Evolutionary conservation across 2,888 invertebrate genomes (phyloP), one percentile per base, ranked within the genome.

Genomic region (Drosophila mimetica): DNA sequence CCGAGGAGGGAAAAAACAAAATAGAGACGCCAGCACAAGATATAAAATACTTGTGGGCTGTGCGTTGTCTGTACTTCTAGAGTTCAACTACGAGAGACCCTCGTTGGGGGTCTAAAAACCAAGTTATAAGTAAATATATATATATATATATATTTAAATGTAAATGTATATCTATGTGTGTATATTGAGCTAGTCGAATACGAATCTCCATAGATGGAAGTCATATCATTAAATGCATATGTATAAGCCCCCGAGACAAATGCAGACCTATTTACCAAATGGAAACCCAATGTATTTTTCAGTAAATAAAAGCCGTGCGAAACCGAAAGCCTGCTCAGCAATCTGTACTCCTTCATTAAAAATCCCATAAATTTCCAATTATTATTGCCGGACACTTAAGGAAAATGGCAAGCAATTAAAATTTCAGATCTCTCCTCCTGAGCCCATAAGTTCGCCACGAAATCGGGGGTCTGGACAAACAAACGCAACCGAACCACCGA

Each of bases 191-290:
- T 64, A 64, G 63, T 64, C 52, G 47, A 73, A 72, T 37, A 47
- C 58, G 14, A 53, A 46, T 65, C 41, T 60, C 57, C 46, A 47
- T 64, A 75, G 73, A 71, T 83, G 71, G 50, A 86, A 81, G 63
- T 72, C 81, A 86, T 81, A 82, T 84, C 82, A 82, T 84, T 63
- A 39, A 80, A 83, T 83, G 80, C 81, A 81, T 86, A 86, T 82
- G 78, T 84, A 59, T 77, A 58, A 69, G 65, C 50, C 50, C 63
- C 42, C 11, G 14, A 53, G 25, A 58, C 55, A 55, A 55, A 70
- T 61, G 59, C 70, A 64, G 71, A 73, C 77, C 67, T 77, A 86
- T 79, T 83, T 86, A 75, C 70, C 42, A 64, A 42, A 22, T 41
- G 18, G 63, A 42, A 39, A 39, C 47, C 39, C 51, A 16, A 52